Base-by-base conservation (phyloP, 2,113 vertebrate genomes). In the Tragulus kanchil region DNA sequence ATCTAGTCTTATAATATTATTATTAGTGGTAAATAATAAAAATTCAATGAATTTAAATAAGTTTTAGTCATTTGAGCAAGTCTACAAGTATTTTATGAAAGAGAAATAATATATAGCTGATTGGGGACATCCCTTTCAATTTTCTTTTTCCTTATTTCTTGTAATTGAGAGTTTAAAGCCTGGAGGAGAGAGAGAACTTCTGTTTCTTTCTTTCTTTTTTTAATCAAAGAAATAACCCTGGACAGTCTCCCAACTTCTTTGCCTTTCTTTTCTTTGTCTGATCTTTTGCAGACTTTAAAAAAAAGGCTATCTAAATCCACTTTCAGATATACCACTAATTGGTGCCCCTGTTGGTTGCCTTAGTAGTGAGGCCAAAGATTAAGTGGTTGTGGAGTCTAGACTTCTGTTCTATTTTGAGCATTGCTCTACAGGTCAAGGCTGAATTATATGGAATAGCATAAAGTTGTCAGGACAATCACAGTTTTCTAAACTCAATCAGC, bases 141-240 rank as follows among this genome's bases (percentile, higher is more conserved):
- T 77, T 95, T 56, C 42, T 89, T 84, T 69, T 94, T 3, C 11
- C 11, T 50, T n/a, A 21, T 23, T 62, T 69, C 69, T 83, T 86
- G 3, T 28, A 87, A 85, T 48, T 77, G 58, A 79, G 92, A 79
- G 12, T 73, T 69, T 48, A 48, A 97, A 95, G 45, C 54, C 67
- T 73, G 19, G 85, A 88, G 17, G 36, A 96, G 48, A 73, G 48
- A 73, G 69, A 85, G 26, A 69, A 26, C 17, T 59, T 96, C 50
- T 52, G 8, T 89, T 87, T 64, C 56, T 96, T 45, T 23, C 94
- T 78, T 89, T 21, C 90, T 91, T 64, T 45, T 95, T 96, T 83
- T 89, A 17, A 61, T 93, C 86, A 90, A 93, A 95, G 84, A 86
- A 93, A 89, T 89, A 91, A 96, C 79, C 48, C 58, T n/a, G 54